These are phyloP conservation scores for Melanerpes aurifrons DNA, from an alignment of 2,113 vertebrate species.

Conservation along the genomic window DNA sequence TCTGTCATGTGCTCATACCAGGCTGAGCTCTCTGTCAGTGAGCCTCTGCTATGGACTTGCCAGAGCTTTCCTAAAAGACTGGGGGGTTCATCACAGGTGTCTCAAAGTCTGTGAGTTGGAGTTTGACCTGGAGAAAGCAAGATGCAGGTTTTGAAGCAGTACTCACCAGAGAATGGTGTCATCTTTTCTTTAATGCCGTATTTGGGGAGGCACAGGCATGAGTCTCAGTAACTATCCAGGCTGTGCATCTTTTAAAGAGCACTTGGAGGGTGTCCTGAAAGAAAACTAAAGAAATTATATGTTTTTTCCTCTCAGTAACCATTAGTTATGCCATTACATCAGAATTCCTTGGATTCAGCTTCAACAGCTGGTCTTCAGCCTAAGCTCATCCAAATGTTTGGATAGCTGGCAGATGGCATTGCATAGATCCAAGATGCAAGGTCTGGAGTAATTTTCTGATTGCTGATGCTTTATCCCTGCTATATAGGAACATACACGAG, in stretches of 20 bases:
- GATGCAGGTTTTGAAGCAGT: background rate
- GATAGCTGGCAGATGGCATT: background rate
- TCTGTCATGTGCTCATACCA: rapidly evolving
- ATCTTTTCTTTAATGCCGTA: background rate
- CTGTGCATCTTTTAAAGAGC: background rate
- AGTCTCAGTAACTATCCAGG: background rate
- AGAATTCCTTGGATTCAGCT: background rate
- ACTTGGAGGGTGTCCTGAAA: background rate
- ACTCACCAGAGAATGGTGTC: background rate
- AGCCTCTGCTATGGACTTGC: background rate
- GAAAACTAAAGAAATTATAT: background rate
- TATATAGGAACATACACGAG: background rate
- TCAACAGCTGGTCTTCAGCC: background rate
- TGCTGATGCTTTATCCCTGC: background rate
- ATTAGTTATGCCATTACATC: background rate
- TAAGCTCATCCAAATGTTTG: background rate
- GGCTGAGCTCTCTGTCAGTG: background rate
- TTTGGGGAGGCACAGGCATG: background rate
- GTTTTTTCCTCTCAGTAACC: background rate
- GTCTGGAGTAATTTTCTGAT: background rate
- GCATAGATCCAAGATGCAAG: background rate
- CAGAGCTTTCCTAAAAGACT: background rate
- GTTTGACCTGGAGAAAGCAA: background rate
- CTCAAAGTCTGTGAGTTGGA: background rate
- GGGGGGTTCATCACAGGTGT: background rate